Evolutionary conservation across 2,888 invertebrate species (phyloP), one percentile per base, ranked within the genome.

Genomic region (Cacoxenus indagator): DNA sequence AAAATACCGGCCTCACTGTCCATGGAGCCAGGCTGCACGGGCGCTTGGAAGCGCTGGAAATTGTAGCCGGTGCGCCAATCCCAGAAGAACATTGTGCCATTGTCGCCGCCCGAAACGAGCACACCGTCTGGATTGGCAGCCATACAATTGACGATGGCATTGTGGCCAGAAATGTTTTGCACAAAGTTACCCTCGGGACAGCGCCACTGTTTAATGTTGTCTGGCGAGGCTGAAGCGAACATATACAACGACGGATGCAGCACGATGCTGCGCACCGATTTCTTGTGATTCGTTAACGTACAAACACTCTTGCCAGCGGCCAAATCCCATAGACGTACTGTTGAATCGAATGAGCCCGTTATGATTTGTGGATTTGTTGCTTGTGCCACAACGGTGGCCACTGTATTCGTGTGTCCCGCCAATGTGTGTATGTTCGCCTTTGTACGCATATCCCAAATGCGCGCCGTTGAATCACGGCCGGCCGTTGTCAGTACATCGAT

Each of bases 51-150:
- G 69, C 96, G 90, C 89, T 99, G 99, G 90, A 99, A 99, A 89
- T 99, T 99, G 85, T 99, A 99, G 0, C 99, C 99, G 0, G 98
- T 98, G 82, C 96, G 91, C 99, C 99, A 99, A 87, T 99, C 99
- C 99, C 99, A 99, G 83, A 96, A 94, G 87, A 95, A 93, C 91
- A 99, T 91, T 0, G 98, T 96, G 0, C 99, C 99, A 86, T 99
- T 99, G 87, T 99, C 99, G 24, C 97, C 99, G 3, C 98, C 99
- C 4, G 98, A 99, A 1, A 99, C 98, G 3, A 99, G 89, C 11
- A 99, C 99, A 0, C 97, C 96, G 82, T 98, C 98, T 0, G 94
- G 91, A 89, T 99, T 99, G 5, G 96, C 94, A 0, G 96, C 97
- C 89, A 99, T 91, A 81, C 98, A 96, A 89, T 99, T 99, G 29